Evolutionary conservation across 2,888 invertebrate species (phyloP).

Genomic region (Acanthosoma haemorrhoidale): DNA sequence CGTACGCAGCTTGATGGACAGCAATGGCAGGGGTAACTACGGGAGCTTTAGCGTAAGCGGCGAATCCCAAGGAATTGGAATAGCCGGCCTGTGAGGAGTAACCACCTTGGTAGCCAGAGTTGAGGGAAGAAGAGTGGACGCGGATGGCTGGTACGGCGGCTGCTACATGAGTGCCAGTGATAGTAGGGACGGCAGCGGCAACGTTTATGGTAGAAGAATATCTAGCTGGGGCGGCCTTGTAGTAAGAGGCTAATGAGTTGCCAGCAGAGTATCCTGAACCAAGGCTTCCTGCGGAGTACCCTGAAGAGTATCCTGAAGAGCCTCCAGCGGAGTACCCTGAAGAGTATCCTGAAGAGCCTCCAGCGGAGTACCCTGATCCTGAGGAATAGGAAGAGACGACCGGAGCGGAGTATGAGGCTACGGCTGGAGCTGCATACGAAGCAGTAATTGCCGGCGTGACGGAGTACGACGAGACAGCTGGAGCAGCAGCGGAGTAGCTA

Average conservation of each 20-base stretch:
- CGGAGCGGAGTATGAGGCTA: slow-evolving; percentile 22
- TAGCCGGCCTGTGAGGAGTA: neutral
- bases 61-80: slow-evolving; percentile 41
- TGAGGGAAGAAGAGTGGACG: slow-evolving; percentile 25
- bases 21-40: slow-evolving; percentile 33
- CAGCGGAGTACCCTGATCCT: slow-evolving; percentile 17
- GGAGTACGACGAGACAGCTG: neutral
- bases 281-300: slow-evolving; percentile 25
- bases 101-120: neutral
- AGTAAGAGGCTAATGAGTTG: slow-evolving; percentile 38
- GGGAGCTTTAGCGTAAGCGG: slow-evolving; percentile 43
- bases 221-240: slow-evolving; percentile 42
- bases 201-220: slow-evolving; percentile 41
- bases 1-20: slow-evolving; percentile 27
- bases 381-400: slow-evolving; percentile 13
- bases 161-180: slow-evolving; percentile 36
- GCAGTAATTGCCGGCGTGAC: slow-evolving; percentile 24
- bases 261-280: slow-evolving; percentile 51
- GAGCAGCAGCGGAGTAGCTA: neutral
- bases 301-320: neutral
- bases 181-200: slow-evolving; percentile 35
- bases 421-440: slow-evolving; percentile 24
- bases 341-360: slow-evolving; percentile 9
- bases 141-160: slow-evolving; percentile 35
- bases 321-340: neutral